These are phyloP conservation scores for Centropus bengalensis DNA, from an alignment of 2,113 vertebrate genomes.

Conservation along the genomic window DNA sequence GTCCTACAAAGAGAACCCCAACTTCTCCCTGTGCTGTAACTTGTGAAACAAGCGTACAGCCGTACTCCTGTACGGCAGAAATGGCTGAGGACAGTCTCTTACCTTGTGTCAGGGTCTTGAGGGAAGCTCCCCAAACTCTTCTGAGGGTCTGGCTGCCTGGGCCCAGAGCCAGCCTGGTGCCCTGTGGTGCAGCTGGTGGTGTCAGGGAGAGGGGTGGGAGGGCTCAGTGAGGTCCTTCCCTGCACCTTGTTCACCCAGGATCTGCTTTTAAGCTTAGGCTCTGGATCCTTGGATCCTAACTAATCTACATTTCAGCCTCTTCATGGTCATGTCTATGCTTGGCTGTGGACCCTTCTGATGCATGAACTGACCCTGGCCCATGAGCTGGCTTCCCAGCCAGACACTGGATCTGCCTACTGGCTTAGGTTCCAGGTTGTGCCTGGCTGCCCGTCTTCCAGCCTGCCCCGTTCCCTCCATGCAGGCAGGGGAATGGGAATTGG, in stretches of 20 bases:
- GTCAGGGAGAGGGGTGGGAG: neutral
- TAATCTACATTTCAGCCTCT: neutral
- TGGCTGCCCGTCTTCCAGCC: neutral
- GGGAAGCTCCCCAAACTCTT: neutral
- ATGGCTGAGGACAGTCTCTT: neutral
- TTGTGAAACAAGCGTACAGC: neutral
- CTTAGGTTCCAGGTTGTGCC: neutral
- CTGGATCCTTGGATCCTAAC: neutral
- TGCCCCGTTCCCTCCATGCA: neutral
- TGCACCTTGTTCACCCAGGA: neutral
- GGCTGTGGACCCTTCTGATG: neutral
- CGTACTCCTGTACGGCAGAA: neutral
- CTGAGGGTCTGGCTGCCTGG: neutral
- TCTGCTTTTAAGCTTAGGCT: neutral
- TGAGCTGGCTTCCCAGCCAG: neutral
- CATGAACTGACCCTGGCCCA: neutral
- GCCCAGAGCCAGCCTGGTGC: neutral
- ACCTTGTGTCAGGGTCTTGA: neutral
- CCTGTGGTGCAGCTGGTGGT: neutral
- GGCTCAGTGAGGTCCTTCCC: neutral
- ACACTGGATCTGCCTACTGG: neutral
- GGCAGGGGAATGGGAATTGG: neutral
- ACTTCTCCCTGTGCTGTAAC: neutral
- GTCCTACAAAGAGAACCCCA: neutral
- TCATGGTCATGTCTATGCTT: fast-evolving